Conservation (phyloP, 2,113 vertebrate genomes). For the Meriones unguiculatus region DNA sequence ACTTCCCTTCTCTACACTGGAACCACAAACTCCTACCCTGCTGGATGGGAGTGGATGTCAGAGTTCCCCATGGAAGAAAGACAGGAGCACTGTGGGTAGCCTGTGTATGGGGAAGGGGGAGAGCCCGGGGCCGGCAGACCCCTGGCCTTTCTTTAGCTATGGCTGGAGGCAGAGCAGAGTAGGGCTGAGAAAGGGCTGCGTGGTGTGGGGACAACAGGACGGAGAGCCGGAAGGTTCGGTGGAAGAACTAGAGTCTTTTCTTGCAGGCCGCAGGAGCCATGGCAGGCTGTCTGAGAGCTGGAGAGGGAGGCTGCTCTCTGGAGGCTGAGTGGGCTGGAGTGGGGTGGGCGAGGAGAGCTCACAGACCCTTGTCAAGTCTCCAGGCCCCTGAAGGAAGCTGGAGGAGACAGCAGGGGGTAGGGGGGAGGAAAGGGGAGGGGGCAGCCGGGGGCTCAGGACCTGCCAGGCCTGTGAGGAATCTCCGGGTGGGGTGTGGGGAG, state of each 20-base stretch:
- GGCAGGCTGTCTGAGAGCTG: neutral
- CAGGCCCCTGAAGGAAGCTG: neutral
- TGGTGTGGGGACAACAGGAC: neutral
- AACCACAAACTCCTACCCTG: neutral
- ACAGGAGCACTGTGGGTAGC: too few relatives aligned
- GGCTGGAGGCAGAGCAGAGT: neutral
- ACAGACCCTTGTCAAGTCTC: neutral
- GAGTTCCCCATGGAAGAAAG: neutral
- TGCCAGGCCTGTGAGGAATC: too few relatives aligned
- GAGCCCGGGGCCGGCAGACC: neutral
- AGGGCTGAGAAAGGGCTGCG: rapidly evolving
- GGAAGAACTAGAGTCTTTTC: neutral
- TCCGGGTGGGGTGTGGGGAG: rapidly evolving
- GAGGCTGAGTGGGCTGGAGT: neutral
- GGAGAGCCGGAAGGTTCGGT: neutral
- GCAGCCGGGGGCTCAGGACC: neutral
- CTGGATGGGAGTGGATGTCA: too few relatives aligned
- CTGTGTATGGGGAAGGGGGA: rapidly evolving
- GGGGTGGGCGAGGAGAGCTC: neutral
- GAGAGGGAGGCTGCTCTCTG: neutral
- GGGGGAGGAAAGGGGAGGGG: neutral
- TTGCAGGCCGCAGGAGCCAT: neutral
- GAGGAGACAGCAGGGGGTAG: neutral
- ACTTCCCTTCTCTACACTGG: neutral
- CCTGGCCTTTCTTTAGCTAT: neutral